phyloP scores from a whole-genome alignment of 2,888 invertebrate species.

The Rosalia funebris region DNA sequence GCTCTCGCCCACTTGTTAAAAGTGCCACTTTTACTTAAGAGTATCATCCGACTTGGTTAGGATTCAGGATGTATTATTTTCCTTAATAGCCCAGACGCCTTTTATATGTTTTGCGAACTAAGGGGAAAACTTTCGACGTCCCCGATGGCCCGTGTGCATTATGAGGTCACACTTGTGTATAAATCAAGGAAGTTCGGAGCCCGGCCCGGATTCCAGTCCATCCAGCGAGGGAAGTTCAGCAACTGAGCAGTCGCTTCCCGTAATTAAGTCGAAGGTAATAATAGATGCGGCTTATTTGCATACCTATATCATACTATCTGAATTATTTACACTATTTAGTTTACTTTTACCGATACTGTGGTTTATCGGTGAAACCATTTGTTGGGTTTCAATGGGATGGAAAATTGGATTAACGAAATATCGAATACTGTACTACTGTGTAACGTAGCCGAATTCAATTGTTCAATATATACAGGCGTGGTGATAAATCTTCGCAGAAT shows the following conservation, averaged over 20 bases:
- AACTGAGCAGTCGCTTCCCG: neutral
- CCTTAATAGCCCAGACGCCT: neutral
- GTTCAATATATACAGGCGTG: neutral
- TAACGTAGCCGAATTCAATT: too few relatives aligned
- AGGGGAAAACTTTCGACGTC: neutral
- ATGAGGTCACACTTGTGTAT: neutral
- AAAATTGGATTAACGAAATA: neutral
- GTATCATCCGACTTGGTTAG: neutral
- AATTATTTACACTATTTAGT: neutral
- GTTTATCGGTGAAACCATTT: neutral
- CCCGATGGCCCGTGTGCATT: neutral
- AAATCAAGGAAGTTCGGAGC: neutral
- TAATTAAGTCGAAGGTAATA: conserved; percentile 14
- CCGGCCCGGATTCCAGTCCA: neutral
- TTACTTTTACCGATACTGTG: too few relatives aligned
- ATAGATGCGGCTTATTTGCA: conserved; percentile 3
- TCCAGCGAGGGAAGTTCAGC: neutral
- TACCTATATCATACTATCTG: neutral
- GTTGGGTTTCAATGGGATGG: neutral
- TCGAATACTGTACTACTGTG: neutral
- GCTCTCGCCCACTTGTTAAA: neutral
- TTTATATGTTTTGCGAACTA: neutral
- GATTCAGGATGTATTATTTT: neutral
- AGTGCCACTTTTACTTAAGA: neutral
- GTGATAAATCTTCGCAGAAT: neutral